These are phyloP conservation scores for Coracias cyanogaster DNA, from an alignment of 2,797 vertebrate genomes.

Conservation along the genomic window DNA sequence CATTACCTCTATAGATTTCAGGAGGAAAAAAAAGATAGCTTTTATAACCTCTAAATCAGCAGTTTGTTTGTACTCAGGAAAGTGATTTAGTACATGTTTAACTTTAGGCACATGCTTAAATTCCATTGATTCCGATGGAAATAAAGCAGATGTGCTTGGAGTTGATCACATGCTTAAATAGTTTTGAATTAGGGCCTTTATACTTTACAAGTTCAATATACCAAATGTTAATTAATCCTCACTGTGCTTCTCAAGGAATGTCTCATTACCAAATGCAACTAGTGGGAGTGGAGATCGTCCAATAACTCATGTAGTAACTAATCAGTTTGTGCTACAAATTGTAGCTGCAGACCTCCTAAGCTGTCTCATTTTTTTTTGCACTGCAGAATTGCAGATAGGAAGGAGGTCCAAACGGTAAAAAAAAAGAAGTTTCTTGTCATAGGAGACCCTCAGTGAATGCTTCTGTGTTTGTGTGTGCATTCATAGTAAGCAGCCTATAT, in stretches of 20 bases:
- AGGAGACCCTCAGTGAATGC: background rate
- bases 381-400: background rate
- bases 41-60: slow-evolving; percentile 52
- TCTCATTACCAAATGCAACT: slow-evolving; percentile 10
- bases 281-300: background rate
- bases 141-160: slow-evolving; percentile 63
- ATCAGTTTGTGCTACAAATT: slow-evolving; percentile 9
- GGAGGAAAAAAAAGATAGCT: background rate
- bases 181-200: slow-evolving; percentile 16
- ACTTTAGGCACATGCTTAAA: slow-evolving; percentile 60
- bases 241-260: slow-evolving; percentile 3
- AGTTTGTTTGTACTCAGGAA: slow-evolving; percentile 62
- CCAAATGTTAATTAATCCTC: slow-evolving; percentile 45
- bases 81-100: slow-evolving; percentile 67
- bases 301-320: slow-evolving; percentile 14
- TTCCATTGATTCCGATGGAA: slow-evolving; percentile 62
- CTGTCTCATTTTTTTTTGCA: background rate
- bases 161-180: slow-evolving; percentile 27
- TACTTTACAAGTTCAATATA: slow-evolving; percentile 22
- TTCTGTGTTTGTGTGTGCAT: background rate
- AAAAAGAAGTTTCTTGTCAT: background rate
- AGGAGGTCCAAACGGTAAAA: background rate
- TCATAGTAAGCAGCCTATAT: background rate
- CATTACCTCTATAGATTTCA: background rate
- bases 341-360: slow-evolving; percentile 2